Evolutionary conservation across 2,888 invertebrate species (phyloP), one percentile per base, ranked within the genome.

Genomic region (Epinotia bilunana): DNA sequence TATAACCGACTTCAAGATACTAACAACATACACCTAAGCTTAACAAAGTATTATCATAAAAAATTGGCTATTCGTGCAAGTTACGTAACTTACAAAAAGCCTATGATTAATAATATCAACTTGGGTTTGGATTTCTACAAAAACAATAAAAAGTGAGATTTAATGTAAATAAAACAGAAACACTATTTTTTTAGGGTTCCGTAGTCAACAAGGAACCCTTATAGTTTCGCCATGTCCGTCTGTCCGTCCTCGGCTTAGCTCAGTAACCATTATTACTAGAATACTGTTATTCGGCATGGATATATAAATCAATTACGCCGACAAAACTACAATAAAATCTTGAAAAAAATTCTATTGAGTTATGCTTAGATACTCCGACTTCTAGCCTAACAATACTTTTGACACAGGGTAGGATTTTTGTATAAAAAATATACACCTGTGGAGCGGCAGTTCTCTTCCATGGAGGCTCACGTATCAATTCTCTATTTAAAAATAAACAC

Each of bases 351-450:
- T 49, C 49, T 49, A 16, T 49, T 49, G 12, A 18, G 72, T 72
- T 70, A 65, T 65, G 74, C 60, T 74, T 74, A 74, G 53, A 70
- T 70, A 74, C 64, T 71, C 70, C 70, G 58, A 74, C 64, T 71
- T 74, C 43, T n/a, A 74, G 70, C 74, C 43, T 62, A 43, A 60
- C 53, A 53, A 55, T 3, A 68, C 77, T 77, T 78, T 83, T 78
- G 91, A 83, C 91, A 89, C 89, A 92, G 91, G 86, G 91, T 90
- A 89, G 78, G 83, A 85, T 91, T 92, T 91, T 91, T 74, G 39
- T 77, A 72, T 49, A 3, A 78, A 90, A 91, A 90, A 86, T 90
- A 84, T 89, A 88, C 90, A 80, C 82, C 89, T 91, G 91, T 91
- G 91, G 81, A 83, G 73, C 86, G 84, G 65, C 76, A 80, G 71